phyloP scores from a whole-genome alignment of 2,888 invertebrate species.

The Morpho helenor region DNA sequence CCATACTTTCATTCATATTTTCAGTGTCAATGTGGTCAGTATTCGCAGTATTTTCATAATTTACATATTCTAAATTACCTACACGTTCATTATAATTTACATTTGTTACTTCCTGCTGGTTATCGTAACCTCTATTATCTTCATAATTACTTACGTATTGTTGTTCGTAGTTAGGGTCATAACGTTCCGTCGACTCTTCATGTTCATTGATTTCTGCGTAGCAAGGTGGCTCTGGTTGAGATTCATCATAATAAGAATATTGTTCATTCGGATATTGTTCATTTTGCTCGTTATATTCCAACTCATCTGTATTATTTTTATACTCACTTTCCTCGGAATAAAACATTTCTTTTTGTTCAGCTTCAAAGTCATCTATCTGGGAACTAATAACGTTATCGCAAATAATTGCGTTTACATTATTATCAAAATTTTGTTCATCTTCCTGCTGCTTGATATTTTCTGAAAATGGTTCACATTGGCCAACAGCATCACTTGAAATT shows the following conservation, averaged over 20 bases:
- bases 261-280: constrained; percentile 38
- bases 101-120: constrained; percentile 15
- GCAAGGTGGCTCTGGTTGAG: constrained; percentile 41
- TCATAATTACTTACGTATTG: constrained; percentile 40
- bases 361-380: constrained; percentile 47
- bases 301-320: constrained; percentile 28
- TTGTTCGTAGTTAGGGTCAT: constrained; percentile 56
- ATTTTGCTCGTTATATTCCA: constrained; percentile 24
- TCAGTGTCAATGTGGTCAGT: constrained; percentile 14
- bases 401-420: constrained; percentile 5
- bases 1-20: constrained; percentile 12
- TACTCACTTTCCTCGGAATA: constrained; percentile 44
- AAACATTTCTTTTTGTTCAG: constrained; percentile 53
- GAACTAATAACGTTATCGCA: constrained; percentile 18
- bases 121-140: constrained; percentile 27
- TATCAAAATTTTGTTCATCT: neutral
- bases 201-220: constrained; percentile 46
- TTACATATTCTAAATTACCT: constrained; percentile 17
- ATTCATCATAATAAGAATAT: constrained; percentile 46
- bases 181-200: constrained; percentile 47
- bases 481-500: neutral
- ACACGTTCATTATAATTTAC: constrained; percentile 14
- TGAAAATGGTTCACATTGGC: neutral
- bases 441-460: constrained; percentile 4
- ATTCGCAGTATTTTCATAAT: neutral